A percentile compares a stretch with the other conserved stretches of the same genome.
phyloP scores from a whole-genome alignment of 2,113 vertebrate genomes.

The Chascanopsetta lugubris region DNA sequence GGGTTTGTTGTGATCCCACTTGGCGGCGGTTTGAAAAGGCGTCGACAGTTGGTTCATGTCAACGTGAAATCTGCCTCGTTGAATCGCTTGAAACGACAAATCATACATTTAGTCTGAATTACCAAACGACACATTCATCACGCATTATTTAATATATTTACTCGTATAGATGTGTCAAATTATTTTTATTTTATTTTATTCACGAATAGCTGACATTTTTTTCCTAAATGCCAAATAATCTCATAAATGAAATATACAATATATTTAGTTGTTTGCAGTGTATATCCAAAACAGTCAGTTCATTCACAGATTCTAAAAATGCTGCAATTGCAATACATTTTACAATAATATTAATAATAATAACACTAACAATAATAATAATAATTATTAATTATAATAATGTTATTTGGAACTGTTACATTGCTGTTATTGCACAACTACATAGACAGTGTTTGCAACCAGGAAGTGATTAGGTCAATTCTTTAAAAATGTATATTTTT shows the following conservation, averaged over 20 bases:
- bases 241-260: too few species aligned
- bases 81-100: constrained; percentile 13
- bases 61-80: constrained; percentile 6
- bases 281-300: too few species aligned
- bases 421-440: neutral
- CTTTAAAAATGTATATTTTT: too few species aligned
- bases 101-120: neutral
- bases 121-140: neutral
- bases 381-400: neutral
- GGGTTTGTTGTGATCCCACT: constrained; percentile 18
- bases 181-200: neutral
- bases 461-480: too few species aligned
- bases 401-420: neutral
- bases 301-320: too few species aligned
- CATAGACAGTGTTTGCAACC: too few species aligned
- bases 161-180: neutral
- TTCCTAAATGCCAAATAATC: neutral
- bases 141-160: neutral
- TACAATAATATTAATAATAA: neutral
- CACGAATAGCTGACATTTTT: neutral
- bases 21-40: neutral
- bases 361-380: too few species aligned
- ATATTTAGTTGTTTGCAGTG: too few species aligned
- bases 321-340: too few species aligned
- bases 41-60: constrained; percentile 14